These are phyloP conservation scores for Festucalex cinctus DNA, from an alignment of 2,113 vertebrate genomes.

Conservation along the genomic window DNA sequence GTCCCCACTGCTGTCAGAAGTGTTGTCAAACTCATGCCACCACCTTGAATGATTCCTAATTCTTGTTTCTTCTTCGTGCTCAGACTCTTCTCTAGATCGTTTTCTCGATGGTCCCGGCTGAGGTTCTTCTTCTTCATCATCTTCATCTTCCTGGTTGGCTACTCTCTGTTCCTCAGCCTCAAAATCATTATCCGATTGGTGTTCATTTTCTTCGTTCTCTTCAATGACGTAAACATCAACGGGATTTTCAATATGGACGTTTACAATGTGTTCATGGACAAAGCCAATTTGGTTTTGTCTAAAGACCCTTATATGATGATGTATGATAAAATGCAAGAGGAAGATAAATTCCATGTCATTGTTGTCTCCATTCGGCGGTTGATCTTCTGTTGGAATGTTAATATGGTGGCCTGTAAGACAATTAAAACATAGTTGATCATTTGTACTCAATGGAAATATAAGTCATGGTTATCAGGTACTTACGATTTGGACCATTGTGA, in stretches of 20 bases:
- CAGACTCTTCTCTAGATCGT: background rate
- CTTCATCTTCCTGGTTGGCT: background rate
- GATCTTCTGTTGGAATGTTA: constrained; percentile 9
- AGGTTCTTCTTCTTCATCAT: background rate
- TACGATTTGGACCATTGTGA: constrained; percentile 10
- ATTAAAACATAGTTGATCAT: background rate
- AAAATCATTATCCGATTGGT: background rate
- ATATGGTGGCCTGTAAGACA: constrained; percentile 9
- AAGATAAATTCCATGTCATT: constrained; percentile 13
- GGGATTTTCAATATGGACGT: constrained; percentile 1
- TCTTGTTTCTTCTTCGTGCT: background rate
- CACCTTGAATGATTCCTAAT: constrained; percentile 1
- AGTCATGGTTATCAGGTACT: background rate
- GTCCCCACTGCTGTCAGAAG: constrained; percentile 4
- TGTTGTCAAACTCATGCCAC: constrained; percentile 11
- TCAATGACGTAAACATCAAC: background rate
- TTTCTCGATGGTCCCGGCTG: constrained; percentile 5
- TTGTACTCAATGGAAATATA: background rate
- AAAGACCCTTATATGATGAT: constrained; percentile 10
- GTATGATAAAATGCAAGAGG: constrained; percentile 10
- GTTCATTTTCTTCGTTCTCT: constrained; percentile 5
- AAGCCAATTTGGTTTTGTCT: constrained; percentile 11
- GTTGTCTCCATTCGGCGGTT: constrained; percentile 7
- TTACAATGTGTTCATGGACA: constrained; percentile 5
- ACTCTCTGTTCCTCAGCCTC: background rate